Base-by-base conservation (phyloP, 2,113 vertebrate genomes). In the Synchiropus splendidus region DNA sequence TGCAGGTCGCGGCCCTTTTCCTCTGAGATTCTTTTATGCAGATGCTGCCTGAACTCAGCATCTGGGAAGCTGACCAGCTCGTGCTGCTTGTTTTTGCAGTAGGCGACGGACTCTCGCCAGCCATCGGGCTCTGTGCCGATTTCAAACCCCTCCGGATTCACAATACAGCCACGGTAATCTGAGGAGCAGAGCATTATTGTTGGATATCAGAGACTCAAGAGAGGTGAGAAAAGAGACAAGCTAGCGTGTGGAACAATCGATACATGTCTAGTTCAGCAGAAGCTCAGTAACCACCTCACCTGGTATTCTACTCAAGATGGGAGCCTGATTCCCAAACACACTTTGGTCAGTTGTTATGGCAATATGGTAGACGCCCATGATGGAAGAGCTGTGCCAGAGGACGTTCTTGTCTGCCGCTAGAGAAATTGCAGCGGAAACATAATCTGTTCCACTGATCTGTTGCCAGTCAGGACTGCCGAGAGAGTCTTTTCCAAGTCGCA, bases 371-470 rank as follows among this genome's bases (percentile, higher is more conserved):
- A 84, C 79, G 0, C 46, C 76, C 50, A 87, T 83, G 3, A 6
- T 61, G 12, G 63, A 46, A 3, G 15, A 37, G 1, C 1, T 10
- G 48, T 86, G 84, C 83, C 83, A 87, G 39, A 85, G 21, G 12
- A 75, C 0, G 2, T 2, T 36, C 2, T 6, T 0, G 0, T 0
- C 0, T 0, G 0, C 0, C 0, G 0, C 0, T 2, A 78, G 6
- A 0, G 0, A 0, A 1, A 62, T 2, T 0, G 0, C 0, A 0
- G 27, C 31, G 0, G 57, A 77, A 12, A 64, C 46, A 10, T 67
- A 81, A 0, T 12, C 1, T 0, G 75, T 69, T 1, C 36, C 60
- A 4, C 0, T 0, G 15, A 85, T 14, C 0, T 1, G 0, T 0
- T 6, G 10, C 81, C 82, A 86, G 0, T 0, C 0, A 1, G 1